Evolutionary conservation across 2,797 vertebrate species (phyloP), one percentile per base, ranked within the genome.

Genomic region (Chaetodon trifasciatus): DNA sequence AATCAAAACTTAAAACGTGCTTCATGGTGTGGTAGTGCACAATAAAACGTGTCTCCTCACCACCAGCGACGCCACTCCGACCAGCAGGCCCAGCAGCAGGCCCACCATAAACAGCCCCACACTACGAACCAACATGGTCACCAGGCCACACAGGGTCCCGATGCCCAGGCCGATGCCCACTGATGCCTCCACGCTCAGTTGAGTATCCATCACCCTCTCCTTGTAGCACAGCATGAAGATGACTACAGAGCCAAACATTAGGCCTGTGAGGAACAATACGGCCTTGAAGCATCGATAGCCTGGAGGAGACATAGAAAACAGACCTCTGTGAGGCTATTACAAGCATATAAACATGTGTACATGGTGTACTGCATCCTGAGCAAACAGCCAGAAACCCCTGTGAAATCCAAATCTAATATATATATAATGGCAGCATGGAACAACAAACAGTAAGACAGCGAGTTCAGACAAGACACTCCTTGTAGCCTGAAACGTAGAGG

Each of bases 141-240:
- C 98, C 86, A 99, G 96, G 84, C 98, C 98, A 0, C 98, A 99
- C 64, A 99, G 95, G 64, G 97, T 96, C 46, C 98, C 98, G 0
- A 98, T 98, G 90, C 97, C 97, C 88, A 99, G 93, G 3, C 97
- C 98, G 0, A 99, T 98, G 94, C 98, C 98, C 24, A 97, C 97
- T 0, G 97, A 97, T 7, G 98, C 98, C 93, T 98, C 98, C 1
- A 97, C 96, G 0, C 97, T 99, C 91, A 99, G 96, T 93, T 99
- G 97, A 0, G 98, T 98, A 95, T 99, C 98, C 96, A 99, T 95
- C 88, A 99, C 97, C 37, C 98, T 93, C 92, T 99, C 97, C 92
- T 98, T 98, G 95, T 99, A 98, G 95, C 98, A 99, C 91, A 99
- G 94, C 96, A 99, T 97, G 95, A 99, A 99, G 95, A 99, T 98